Conservation (phyloP, 2,113 vertebrate species). For the Brienomyrus longianalis region DNA sequence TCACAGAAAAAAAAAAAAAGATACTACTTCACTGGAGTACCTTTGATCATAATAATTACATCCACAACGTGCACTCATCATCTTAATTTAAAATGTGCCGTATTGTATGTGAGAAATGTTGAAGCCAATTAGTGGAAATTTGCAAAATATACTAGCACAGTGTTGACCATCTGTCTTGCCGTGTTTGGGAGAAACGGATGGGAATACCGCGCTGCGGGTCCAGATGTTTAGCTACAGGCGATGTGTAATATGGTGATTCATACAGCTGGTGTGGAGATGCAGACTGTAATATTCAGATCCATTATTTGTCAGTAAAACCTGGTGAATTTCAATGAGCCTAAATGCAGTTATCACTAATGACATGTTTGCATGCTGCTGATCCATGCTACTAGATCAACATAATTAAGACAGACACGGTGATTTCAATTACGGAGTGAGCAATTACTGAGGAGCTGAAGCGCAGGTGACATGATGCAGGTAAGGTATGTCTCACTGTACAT, state of each 20-base stretch:
- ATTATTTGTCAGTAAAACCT: conserved; percentile 56
- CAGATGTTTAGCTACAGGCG: conserved; percentile 74
- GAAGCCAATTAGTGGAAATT: conserved; percentile 21
- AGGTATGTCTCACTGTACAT: not conserved
- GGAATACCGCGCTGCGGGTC: conserved; percentile 49
- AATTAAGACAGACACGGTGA: not conserved
- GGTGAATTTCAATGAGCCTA: conserved; percentile 43
- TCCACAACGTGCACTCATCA: not conserved
- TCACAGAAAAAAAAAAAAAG: not conserved
- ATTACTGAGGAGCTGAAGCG: not conserved
- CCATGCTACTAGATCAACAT: conserved; percentile 19
- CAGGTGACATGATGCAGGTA: not conserved
- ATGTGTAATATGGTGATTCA: conserved; percentile 50
- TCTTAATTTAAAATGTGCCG: conserved; percentile 24
- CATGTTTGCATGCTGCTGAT: conserved; percentile 36
- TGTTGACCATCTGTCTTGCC: conserved; percentile 29
- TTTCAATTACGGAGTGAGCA: not conserved
- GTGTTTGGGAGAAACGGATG: conserved; percentile 40
- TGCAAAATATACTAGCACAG: conserved; percentile 19
- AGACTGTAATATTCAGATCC: conserved; percentile 51
- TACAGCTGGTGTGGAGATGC: conserved; percentile 61
- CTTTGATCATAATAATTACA: conserved; percentile 19
- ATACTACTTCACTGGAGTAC: not conserved
- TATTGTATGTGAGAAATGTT: conserved; percentile 3
- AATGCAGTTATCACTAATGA: conserved; percentile 37